A percentile compares a stretch with the other conserved stretches of the same genome.
phyloP scores from a whole-genome alignment of 2,113 vertebrate genomes.

The Dipodomys spectabilis region DNA sequence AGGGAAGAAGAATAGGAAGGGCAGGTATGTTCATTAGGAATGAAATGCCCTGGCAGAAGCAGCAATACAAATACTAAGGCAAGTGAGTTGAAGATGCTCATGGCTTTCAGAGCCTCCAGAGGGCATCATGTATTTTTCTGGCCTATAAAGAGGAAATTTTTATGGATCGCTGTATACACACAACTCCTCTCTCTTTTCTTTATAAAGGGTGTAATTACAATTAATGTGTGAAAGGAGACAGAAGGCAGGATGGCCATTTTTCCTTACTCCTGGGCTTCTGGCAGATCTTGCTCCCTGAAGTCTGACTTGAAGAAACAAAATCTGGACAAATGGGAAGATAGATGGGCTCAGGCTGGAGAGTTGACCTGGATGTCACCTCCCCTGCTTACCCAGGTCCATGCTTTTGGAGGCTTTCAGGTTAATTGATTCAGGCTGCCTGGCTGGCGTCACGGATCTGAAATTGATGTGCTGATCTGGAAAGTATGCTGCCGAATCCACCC shows the following conservation, averaged over 20 bases:
- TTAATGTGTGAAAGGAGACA: slow-evolving; percentile 54
- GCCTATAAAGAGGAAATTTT: slow-evolving; percentile 24
- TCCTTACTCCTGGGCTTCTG: neutral
- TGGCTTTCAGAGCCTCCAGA: neutral
- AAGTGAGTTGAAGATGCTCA: neutral
- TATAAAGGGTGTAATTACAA: slow-evolving; percentile 58
- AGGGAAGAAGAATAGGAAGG: neutral
- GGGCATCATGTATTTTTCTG: neutral
- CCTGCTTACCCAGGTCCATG: slow-evolving; percentile 96
- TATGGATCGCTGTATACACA: slow-evolving; percentile 27
- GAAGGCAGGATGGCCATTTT: slow-evolving; percentile 16
- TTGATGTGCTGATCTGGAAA: slow-evolving; percentile 86
- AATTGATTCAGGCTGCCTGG: slow-evolving; percentile 90
- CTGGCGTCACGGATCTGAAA: slow-evolving; percentile 84
- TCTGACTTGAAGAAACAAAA: slow-evolving; percentile 76
- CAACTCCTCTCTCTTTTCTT: slow-evolving; percentile 48
- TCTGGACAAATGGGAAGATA: slow-evolving; percentile 69
- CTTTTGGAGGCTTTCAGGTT: slow-evolving; percentile 97
- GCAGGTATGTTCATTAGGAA: neutral
- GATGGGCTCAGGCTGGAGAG: slow-evolving; percentile 64
- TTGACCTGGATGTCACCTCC: slow-evolving; percentile 69
- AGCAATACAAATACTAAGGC: neutral
- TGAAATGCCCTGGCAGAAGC: neutral
- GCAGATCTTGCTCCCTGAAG: slow-evolving; percentile 53
- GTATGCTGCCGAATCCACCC: slow-evolving; percentile 82